Evolutionary conservation across 2,113 vertebrate genomes (phyloP).

Genomic region (Spea multiplicata): DNA sequence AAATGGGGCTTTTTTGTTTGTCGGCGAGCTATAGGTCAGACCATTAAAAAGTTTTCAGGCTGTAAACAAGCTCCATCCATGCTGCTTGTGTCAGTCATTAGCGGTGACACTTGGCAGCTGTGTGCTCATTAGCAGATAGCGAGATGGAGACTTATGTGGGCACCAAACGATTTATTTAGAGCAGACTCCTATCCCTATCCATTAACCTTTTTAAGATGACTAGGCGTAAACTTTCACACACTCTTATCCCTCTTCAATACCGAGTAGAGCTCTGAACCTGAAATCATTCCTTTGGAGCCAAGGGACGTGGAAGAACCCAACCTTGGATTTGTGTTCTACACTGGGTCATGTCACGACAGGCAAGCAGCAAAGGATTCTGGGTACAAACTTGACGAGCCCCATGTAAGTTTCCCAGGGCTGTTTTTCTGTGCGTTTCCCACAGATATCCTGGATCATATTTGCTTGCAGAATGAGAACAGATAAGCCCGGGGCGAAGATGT

Average conservation of each 20-base stretch:
- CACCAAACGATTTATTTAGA: constrained; percentile 27
- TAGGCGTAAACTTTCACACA: constrained; percentile 24
- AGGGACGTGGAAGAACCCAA: too few relatives aligned
- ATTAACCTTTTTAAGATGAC: constrained; percentile 43
- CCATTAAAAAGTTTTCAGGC: constrained; percentile 45
- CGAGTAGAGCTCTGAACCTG: background rate
- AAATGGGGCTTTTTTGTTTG: constrained; percentile 28
- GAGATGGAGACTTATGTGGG: constrained; percentile 20
- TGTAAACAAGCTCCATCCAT: constrained; percentile 40
- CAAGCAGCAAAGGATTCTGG: background rate
- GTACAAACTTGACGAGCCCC: background rate
- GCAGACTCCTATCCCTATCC: constrained; percentile 23
- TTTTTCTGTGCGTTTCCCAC: background rate
- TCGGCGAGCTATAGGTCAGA: constrained; percentile 47
- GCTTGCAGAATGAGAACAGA: background rate
- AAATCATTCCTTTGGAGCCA: background rate
- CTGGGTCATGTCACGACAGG: background rate
- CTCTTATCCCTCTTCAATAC: constrained; percentile 20
- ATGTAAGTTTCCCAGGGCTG: background rate
- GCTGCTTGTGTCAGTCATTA: constrained; percentile 46
- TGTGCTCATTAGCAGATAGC: constrained; percentile 39
- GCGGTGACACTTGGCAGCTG: constrained; percentile 47
- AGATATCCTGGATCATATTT: background rate
- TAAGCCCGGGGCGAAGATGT: background rate
- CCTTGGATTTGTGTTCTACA: background rate